Evolutionary conservation across 2,888 invertebrate species (phyloP).

Genomic region (Lasioglossum calceatum): DNA sequence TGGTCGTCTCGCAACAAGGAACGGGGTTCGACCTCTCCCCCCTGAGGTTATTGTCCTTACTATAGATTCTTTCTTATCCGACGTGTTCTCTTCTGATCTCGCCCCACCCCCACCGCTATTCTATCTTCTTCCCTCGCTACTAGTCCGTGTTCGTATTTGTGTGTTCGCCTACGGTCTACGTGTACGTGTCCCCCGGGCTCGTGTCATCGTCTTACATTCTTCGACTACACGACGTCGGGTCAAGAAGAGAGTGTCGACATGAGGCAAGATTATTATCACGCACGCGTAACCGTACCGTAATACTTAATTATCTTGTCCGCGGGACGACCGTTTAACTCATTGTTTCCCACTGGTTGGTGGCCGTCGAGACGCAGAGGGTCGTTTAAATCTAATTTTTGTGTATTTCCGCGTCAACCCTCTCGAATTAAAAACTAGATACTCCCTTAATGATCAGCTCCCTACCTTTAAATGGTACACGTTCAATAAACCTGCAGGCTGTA

Average conservation of each 20-base stretch:
- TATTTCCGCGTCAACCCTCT: not conserved
- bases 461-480: too few relatives aligned
- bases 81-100: conserved; percentile 32
- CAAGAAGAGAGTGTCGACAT: conserved; percentile 59
- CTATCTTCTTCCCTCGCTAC: not conserved
- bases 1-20: conserved; percentile 30
- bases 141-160: not conserved
- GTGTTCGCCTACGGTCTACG: not conserved
- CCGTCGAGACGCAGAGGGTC: not conserved
- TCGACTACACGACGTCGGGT: conserved; percentile 46
- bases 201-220: conserved; percentile 54
- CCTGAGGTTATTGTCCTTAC: conserved; percentile 62
- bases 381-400: not conserved
- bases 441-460: too few relatives aligned
- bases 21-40: conserved; percentile 46
- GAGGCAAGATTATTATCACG: conserved; percentile 59
- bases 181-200: conserved; percentile 6
- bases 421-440: too few relatives aligned
- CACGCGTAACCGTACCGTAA: conserved; percentile 57
- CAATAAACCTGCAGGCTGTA: too few relatives aligned
- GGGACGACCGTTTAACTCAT: conserved; percentile 50
- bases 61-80: conserved; percentile 65
- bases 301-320: conserved; percentile 64
- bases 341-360: not conserved
- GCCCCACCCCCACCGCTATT: not conserved